A percentile compares a stretch with the other conserved stretches of the same genome.
phyloP scores from a whole-genome alignment of 2,113 vertebrate species.

The Osmerus eperlanus region DNA sequence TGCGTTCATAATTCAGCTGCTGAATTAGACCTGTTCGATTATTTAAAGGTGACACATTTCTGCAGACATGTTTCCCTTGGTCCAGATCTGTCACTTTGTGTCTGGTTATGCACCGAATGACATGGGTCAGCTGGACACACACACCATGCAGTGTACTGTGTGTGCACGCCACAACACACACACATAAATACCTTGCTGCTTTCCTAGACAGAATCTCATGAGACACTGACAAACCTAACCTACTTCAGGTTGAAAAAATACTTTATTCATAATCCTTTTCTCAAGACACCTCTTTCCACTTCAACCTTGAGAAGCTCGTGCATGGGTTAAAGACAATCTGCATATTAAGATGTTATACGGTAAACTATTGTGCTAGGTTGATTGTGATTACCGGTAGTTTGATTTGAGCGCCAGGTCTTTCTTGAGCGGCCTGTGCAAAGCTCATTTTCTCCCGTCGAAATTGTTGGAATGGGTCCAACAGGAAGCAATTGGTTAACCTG shows the following conservation, averaged over 20 bases:
- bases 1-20: constrained; percentile 14
- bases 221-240: not conserved
- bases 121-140: not conserved
- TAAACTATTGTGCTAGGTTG: too few species aligned
- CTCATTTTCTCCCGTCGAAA: too few species aligned
- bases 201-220: not conserved
- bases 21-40: constrained; percentile 12
- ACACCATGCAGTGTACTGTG: too few species aligned
- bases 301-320: too few species aligned
- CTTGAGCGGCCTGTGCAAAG: not conserved
- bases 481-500: not conserved
- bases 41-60: constrained; percentile 17
- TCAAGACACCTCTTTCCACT: too few species aligned
- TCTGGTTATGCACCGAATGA: constrained; percentile 1
- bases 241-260: not conserved
- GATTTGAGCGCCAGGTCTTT: too few species aligned
- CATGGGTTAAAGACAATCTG: too few species aligned
- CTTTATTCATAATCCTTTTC: too few species aligned
- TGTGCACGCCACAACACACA: not conserved
- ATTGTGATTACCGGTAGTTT: too few species aligned
- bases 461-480: not conserved
- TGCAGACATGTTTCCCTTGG: not conserved
- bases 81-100: constrained; percentile 20
- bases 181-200: constrained; percentile 1
- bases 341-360: too few species aligned